Evolutionary conservation across 1,140 invertebrate genomes (phyloP), one percentile per base, ranked within the genome.

Genomic region (Hestina assimilis): DNA sequence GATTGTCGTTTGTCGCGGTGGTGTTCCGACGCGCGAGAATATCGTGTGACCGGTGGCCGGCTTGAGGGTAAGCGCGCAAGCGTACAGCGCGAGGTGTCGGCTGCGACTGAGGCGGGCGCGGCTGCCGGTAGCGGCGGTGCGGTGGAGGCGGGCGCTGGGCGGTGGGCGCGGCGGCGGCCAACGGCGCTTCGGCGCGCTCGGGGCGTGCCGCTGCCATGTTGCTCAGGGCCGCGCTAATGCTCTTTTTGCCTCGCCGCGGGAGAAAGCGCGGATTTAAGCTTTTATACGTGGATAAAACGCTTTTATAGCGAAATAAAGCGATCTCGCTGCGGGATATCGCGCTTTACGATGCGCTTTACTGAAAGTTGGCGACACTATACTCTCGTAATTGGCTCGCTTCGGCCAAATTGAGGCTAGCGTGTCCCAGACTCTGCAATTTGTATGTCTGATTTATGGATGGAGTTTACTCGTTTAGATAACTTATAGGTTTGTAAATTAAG

Each of bases 241-340:
- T 83, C 82, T 85, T 85, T 85, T 87, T 83, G 75, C 77, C 69
- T 68, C 72, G 75, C 73, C 69, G 66, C 72, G 72, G 73, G 79
- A 79, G 83, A 87, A 87, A 87, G 83, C 76, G 80, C 80, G 80
- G 83, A 87, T 87, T 87, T 84, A 83, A 87, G 83, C 81, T 85
- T 87, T 87, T 87, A 87, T 84, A 87, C 78, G 81, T 83, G 82
- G 78, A 85, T 87, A 85, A 85, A 87, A 83, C 82, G 84, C 80
- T 87, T 84, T 87, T 87, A 87, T 83, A 74, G 80, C 66, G 81
- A 86, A 83, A 87, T 85, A 87, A 84, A 87, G 80, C 75, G 81
- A 83, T 83, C 80, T 79, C 79, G 79, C 83, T 72, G 81, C 79
- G 82, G 82, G 78, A 83, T 84, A 81, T 85, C 84, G 72, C 79